Percentiles rank a stretch among this genome's conserved stretches.
phyloP scores from a whole-genome alignment of 2,113 vertebrate genomes.

The Mirza zaza region DNA sequence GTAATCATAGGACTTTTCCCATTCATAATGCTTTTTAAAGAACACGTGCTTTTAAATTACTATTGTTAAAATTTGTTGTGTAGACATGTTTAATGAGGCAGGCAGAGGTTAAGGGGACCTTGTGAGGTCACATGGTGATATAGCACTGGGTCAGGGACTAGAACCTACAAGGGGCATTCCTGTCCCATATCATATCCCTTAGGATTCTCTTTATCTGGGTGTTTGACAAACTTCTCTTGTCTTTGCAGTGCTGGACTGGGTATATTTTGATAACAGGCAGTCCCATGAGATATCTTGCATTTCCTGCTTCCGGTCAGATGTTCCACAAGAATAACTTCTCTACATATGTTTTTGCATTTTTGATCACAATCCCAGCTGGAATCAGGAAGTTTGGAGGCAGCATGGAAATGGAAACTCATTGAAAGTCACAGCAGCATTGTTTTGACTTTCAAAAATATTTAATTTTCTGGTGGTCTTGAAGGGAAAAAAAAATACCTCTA shows the following conservation, averaged over 20 bases:
- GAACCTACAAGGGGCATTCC: not conserved
- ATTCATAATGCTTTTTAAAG: not conserved
- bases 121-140: not conserved
- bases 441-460: constrained; percentile 69
- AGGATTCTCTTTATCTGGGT: constrained; percentile 46
- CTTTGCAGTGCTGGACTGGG: not conserved
- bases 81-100: not conserved
- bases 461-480: constrained; percentile 37
- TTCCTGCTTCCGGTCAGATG: constrained; percentile 79
- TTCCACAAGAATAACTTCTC: constrained; percentile 74
- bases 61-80: not conserved
- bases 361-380: constrained; percentile 75
- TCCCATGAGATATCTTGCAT: constrained; percentile 71
- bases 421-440: constrained; percentile 62
- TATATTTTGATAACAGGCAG: constrained; percentile 69
- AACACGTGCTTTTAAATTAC: not conserved
- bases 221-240: constrained; percentile 24
- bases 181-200: not conserved
- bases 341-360: constrained; percentile 79
- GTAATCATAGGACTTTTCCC: not conserved
- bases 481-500: not conserved
- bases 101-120: not conserved
- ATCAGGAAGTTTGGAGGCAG: constrained; percentile 74
- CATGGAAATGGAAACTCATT: constrained; percentile 76
- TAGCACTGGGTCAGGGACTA: not conserved